Conservation (phyloP, 2,888 invertebrate species). For the Imbricaverruca yamaguchii region DNA sequence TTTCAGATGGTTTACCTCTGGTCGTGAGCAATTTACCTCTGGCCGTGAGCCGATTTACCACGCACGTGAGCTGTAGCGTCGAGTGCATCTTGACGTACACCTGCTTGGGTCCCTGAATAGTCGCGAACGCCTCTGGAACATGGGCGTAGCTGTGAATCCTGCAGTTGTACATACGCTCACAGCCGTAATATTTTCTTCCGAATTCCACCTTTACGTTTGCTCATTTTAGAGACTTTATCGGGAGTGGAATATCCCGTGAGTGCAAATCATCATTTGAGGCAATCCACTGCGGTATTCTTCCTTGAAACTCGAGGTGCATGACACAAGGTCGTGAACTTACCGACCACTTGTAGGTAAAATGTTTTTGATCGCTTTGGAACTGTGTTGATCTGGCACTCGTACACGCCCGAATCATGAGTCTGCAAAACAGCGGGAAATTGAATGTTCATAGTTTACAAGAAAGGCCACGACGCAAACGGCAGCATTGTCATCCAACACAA, state of each 20-base stretch:
- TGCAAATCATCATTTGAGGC: no score
- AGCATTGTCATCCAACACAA: no score
- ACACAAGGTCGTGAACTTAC: background rate
- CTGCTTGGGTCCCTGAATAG: background rate
- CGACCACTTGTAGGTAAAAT: background rate
- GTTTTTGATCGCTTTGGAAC: background rate
- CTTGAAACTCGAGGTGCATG: no score
- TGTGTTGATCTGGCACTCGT: background rate
- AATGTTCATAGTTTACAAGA: background rate
- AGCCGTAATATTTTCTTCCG: no score
- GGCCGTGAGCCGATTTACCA: background rate
- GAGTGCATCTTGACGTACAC: constrained; percentile 1
- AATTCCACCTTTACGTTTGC: no score
- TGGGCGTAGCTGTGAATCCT: no score
- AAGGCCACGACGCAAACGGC: no score
- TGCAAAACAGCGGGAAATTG: background rate
- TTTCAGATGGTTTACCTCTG: no score
- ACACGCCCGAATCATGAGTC: background rate
- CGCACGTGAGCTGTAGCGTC: background rate
- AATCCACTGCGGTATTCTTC: no score
- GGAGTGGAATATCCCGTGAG: no score
- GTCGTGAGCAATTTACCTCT: background rate
- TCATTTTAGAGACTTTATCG: no score
- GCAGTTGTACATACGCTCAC: no score
- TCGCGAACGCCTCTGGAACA: background rate